Evolutionary conservation across 2,888 invertebrate species (phyloP).

Genomic region (Acleris sparsana): DNA sequence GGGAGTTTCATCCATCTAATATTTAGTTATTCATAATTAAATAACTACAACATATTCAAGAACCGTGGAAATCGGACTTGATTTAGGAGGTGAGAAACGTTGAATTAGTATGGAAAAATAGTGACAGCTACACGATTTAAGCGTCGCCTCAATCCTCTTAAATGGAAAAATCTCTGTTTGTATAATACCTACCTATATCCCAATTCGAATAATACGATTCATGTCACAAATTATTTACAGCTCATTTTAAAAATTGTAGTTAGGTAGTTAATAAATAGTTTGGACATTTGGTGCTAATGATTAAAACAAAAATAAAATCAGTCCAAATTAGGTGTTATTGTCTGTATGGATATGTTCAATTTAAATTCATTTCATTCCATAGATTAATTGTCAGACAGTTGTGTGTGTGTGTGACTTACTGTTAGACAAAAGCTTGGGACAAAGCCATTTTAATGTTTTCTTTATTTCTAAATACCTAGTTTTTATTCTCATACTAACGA

Average conservation of each 20-base stretch:
- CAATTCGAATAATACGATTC: constrained; percentile 21
- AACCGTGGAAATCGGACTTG: too few relatives aligned
- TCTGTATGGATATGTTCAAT: constrained; percentile 25
- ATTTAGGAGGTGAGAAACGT: too few relatives aligned
- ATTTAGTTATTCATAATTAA: too few relatives aligned
- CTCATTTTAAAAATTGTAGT: constrained; percentile 50
- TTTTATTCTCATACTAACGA: constrained; percentile 26
- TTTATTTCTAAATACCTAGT: constrained; percentile 4
- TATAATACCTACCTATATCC: constrained; percentile 10
- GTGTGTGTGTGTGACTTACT: too few relatives aligned
- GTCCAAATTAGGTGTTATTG: constrained; percentile 58
- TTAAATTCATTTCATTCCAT: constrained; percentile 17
- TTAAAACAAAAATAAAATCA: constrained; percentile 57
- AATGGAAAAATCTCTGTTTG: too few relatives aligned
- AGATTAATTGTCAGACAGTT: constrained; percentile 20
- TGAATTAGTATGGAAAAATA: too few relatives aligned
- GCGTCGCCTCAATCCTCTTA: too few relatives aligned
- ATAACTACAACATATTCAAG: too few relatives aligned
- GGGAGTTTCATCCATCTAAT: too few relatives aligned
- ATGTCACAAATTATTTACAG: constrained; percentile 41
- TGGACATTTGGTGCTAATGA: constrained; percentile 78
- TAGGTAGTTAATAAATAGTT: constrained; percentile 69
- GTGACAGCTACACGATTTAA: too few relatives aligned
- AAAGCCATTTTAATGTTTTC: constrained; percentile 17
- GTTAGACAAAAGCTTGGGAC: constrained; percentile 11